phyloP scores from a whole-genome alignment of 2,888 invertebrate species.

The Pegoplata infirma region DNA sequence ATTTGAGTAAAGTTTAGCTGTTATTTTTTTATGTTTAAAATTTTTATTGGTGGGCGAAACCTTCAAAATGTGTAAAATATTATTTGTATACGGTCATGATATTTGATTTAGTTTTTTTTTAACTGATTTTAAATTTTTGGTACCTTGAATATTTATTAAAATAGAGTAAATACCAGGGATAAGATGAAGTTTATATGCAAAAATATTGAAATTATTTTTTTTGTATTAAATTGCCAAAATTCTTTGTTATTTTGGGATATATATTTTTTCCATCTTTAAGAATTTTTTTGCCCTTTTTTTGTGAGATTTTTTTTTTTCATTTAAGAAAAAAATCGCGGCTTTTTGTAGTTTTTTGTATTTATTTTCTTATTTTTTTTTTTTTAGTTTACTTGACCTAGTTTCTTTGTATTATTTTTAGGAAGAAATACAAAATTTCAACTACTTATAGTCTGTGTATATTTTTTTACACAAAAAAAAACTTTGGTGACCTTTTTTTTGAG shows the following conservation, averaged over 20 bases:
- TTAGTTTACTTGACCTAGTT: slow-evolving; percentile 60
- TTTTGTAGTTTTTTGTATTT: slow-evolving; percentile 5
- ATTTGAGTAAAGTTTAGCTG: slow-evolving; percentile 25
- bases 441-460: slow-evolving; percentile 35
- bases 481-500: slow-evolving; percentile 60
- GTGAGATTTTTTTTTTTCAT: not conserved
- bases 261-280: not conserved
- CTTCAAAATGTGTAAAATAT: slow-evolving; percentile 60
- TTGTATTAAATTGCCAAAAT: slow-evolving; percentile 26
- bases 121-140: slow-evolving; percentile 2
- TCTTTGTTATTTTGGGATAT: not conserved
- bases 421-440: slow-evolving; percentile 32
- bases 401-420: slow-evolving; percentile 52
- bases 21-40: slow-evolving; percentile 18
- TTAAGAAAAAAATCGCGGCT: not conserved
- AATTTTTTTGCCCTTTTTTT: not conserved
- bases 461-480: slow-evolving; percentile 14
- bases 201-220: not conserved
- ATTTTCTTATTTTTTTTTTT: slow-evolving; percentile 28
- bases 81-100: slow-evolving; percentile 46
- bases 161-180: slow-evolving; percentile 14
- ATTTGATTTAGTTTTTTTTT: slow-evolving; percentile 42
- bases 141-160: slow-evolving; percentile 33
- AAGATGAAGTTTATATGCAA: too few relatives aligned
- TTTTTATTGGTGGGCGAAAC: slow-evolving; percentile 59